Percentiles rank a stretch among this genome's conserved stretches.
These are phyloP conservation scores for Intellagama lesueurii DNA, from an alignment of 2,797 vertebrate genomes.

Conservation along the genomic window DNA sequence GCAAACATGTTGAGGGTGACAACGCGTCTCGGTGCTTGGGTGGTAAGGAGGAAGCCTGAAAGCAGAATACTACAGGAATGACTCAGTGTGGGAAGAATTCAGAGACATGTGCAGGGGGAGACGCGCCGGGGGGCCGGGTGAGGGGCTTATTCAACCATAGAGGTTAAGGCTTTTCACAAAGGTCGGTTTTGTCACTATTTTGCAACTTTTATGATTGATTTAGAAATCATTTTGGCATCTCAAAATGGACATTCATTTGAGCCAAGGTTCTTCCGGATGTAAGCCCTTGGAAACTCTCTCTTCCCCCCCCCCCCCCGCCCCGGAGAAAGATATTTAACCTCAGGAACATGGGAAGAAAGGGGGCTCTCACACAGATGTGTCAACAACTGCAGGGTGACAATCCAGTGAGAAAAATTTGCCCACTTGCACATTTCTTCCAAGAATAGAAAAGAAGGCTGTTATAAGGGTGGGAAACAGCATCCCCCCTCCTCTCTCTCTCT, in stretches of 20 bases:
- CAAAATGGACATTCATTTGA: not conserved
- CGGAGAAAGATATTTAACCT: not conserved
- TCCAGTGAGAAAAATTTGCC: not conserved
- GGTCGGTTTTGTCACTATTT: conserved; percentile 2
- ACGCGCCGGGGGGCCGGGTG: not conserved
- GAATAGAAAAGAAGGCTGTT: not conserved
- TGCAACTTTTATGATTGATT: not conserved
- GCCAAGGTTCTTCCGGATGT: not conserved
- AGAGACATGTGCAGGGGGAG: not conserved
- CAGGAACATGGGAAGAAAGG: not conserved
- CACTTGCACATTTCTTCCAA: not conserved
- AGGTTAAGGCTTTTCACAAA: not conserved
- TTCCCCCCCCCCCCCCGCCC: not conserved
- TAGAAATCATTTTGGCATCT: not conserved
- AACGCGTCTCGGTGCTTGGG: conserved; percentile 37
- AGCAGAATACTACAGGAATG: conserved; percentile 1
- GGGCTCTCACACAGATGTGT: not conserved
- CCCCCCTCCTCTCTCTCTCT: not conserved
- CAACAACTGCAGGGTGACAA: not conserved
- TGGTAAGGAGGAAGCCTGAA: conserved; percentile 4
- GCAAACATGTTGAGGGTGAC: conserved; percentile 4
- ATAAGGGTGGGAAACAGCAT: not conserved
- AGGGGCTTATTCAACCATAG: not conserved
- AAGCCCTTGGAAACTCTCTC: not conserved
- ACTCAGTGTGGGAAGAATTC: conserved; percentile 38